Evolutionary conservation across 2,113 vertebrate species (phyloP).

Genomic region (Phaethon lepturus): DNA sequence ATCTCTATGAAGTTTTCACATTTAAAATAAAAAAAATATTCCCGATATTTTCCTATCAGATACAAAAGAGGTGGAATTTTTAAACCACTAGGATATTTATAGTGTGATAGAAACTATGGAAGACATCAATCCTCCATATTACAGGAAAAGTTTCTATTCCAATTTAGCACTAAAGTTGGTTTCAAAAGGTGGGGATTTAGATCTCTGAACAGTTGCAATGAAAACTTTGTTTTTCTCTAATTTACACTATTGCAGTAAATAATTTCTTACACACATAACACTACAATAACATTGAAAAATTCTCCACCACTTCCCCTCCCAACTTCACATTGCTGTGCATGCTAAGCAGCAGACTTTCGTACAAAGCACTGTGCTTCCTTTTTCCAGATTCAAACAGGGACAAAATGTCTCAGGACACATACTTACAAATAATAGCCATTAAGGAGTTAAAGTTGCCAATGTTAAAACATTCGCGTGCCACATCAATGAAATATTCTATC

Average conservation of each 20-base stretch:
- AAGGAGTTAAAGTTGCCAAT: slow-evolving; percentile 98
- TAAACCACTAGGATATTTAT: not conserved
- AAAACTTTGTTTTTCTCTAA: not conserved
- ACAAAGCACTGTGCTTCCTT: not conserved
- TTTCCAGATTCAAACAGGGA: not conserved
- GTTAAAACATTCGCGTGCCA: slow-evolving; percentile 95
- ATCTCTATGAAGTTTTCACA: not conserved
- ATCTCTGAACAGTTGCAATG: not conserved
- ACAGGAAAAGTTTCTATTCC: not conserved
- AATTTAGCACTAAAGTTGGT: not conserved
- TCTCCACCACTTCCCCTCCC: not conserved
- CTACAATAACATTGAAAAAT: not conserved
- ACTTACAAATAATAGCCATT: slow-evolving; percentile 98
- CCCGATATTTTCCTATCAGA: not conserved
- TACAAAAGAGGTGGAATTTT: not conserved
- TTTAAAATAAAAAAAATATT: not conserved
- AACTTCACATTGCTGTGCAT: not conserved
- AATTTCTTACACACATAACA: not conserved
- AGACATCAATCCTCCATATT: not conserved
- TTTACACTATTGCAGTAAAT: not conserved
- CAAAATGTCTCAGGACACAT: not conserved
- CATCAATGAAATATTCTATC: slow-evolving; percentile 95
- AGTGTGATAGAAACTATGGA: not conserved
- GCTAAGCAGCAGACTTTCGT: not conserved
- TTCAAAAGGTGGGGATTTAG: not conserved